Evolutionary conservation across 1,140 invertebrate species (phyloP).

Genomic region (Bilobella aurantiaca): DNA sequence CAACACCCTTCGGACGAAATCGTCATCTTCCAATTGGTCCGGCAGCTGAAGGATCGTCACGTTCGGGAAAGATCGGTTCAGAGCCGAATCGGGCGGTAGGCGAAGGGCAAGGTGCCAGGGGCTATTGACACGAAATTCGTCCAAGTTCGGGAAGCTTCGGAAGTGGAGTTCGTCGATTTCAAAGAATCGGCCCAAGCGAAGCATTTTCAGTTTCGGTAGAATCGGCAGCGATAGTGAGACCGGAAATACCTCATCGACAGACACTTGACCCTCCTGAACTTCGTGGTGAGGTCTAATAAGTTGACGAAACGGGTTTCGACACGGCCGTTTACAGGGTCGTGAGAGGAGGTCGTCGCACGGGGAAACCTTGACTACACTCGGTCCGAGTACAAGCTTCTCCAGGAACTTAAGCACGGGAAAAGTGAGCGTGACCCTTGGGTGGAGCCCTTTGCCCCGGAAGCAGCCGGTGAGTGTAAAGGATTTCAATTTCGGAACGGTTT

Average conservation of each 20-base stretch:
- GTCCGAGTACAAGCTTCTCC: too few species aligned
- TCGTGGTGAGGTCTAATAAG: too few species aligned
- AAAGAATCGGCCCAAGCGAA: not conserved
- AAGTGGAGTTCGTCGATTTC: not conserved
- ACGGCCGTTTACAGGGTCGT: too few species aligned
- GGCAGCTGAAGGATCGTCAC: not conserved
- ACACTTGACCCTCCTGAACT: not conserved
- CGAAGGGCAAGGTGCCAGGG: not conserved
- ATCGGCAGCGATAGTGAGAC: not conserved
- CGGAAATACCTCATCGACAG: not conserved
- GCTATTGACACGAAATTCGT: not conserved
- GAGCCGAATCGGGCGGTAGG: not conserved
- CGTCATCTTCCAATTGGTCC: not conserved
- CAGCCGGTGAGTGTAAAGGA: too few species aligned
- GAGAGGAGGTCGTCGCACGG: too few species aligned
- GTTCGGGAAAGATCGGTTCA: not conserved
- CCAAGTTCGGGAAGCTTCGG: not conserved
- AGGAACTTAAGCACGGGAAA: too few species aligned
- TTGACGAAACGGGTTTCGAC: too few species aligned
- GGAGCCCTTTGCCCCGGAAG: too few species aligned
- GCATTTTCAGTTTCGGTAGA: not conserved
- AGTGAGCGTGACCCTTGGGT: too few species aligned
- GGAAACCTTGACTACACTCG: too few species aligned
- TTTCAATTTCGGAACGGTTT: too few species aligned
- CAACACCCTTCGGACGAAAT: not conserved